Conservation (phyloP, 2,888 invertebrate species). For the Nemotelus pantherinus region DNA sequence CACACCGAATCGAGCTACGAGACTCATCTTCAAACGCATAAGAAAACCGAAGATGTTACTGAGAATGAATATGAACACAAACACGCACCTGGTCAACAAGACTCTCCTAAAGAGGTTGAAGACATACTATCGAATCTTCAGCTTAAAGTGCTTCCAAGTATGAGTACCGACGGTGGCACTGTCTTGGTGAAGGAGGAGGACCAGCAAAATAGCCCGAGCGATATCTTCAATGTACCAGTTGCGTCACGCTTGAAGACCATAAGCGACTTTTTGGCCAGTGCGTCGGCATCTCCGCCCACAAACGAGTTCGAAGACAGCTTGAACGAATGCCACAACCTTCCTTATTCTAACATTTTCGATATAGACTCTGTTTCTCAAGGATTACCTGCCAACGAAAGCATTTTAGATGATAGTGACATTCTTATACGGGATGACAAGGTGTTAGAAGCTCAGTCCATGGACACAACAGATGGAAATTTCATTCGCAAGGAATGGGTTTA, state of each 20-base stretch:
- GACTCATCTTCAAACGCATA: slow-evolving; percentile 63
- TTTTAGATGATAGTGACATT: slow-evolving; percentile 56
- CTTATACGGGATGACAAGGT: neutral
- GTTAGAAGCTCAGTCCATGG: neutral
- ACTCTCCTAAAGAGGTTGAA: slow-evolving; percentile 38
- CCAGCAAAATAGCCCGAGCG: neutral
- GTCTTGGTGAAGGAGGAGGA: slow-evolving; percentile 4
- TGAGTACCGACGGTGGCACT: neutral
- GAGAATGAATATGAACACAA: neutral
- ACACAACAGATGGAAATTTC: slow-evolving; percentile 62
- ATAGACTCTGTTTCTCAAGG: slow-evolving; percentile 63
- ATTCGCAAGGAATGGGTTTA: slow-evolving; percentile 64
- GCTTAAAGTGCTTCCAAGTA: slow-evolving; percentile 3
- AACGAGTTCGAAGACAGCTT: slow-evolving; percentile 61
- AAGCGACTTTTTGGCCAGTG: slow-evolving; percentile 47
- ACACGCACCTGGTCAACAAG: slow-evolving; percentile 21
- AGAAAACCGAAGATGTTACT: slow-evolving; percentile 51
- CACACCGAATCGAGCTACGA: slow-evolving; percentile 63
- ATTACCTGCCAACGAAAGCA: slow-evolving; percentile 61
- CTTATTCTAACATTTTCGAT: slow-evolving; percentile 60
- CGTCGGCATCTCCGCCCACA: neutral
- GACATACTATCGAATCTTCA: neutral
- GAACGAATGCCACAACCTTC: slow-evolving; percentile 62
- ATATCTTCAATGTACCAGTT: slow-evolving; percentile 21
- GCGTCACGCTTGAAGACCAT: slow-evolving; percentile 43